These are phyloP conservation scores for Mya arenaria DNA, from an alignment of 1,140 invertebrate genomes.

Conservation along the genomic window DNA sequence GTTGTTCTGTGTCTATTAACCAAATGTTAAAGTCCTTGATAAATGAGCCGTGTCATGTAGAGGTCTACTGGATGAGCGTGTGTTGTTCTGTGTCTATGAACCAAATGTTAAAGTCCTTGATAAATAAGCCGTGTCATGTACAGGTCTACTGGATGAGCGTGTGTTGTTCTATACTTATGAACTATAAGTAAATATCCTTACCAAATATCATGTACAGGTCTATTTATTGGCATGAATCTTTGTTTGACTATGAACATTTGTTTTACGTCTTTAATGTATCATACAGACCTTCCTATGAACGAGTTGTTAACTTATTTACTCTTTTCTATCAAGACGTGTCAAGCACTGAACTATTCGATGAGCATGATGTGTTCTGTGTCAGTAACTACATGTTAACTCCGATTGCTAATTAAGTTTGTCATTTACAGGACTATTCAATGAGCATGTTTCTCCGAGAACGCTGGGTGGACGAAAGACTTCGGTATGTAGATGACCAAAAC, in stretches of 20 bases:
- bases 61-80: too few species aligned
- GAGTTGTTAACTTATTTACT: not conserved
- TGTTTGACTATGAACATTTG: not conserved
- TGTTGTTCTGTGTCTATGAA: too few species aligned
- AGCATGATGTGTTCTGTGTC: not conserved
- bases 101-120: too few species aligned
- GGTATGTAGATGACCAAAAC: conserved; percentile 68
- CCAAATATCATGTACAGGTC: too few species aligned
- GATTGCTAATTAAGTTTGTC: not conserved
- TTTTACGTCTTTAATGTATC: not conserved
- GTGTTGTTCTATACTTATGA: too few species aligned
- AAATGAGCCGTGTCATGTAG: too few species aligned
- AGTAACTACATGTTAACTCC: not conserved
- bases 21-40: too few species aligned
- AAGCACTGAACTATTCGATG: not conserved
- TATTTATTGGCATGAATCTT: too few species aligned
- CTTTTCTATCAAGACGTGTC: not conserved
- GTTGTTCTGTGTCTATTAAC: too few species aligned
- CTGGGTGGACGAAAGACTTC: conserved; percentile 83
- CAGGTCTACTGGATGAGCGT: too few species aligned
- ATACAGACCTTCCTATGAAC: not conserved
- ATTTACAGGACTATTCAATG: conserved; percentile 84
- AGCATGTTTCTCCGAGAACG: conserved; percentile 84
- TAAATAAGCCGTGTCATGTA: too few species aligned
- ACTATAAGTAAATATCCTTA: too few species aligned